These are phyloP conservation scores for Lophius americanus DNA, from an alignment of 2,797 vertebrate genomes.

Conservation along the genomic window DNA sequence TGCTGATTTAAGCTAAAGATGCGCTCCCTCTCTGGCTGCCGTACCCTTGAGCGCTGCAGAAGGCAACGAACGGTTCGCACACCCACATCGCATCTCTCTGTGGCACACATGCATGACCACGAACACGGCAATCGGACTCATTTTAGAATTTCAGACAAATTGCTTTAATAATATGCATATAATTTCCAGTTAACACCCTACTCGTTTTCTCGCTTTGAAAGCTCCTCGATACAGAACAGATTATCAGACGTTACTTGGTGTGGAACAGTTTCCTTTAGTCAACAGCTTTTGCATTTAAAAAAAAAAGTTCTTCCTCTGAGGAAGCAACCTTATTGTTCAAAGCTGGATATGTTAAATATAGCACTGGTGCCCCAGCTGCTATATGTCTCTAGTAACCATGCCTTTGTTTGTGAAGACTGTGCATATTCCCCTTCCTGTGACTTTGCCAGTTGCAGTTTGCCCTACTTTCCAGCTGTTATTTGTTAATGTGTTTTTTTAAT, in stretches of 20 bases:
- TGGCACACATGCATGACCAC: conserved; percentile 22
- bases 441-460: conserved; percentile 50
- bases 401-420: conserved; percentile 50
- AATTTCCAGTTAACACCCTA: conserved; percentile 30
- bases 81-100: conserved; percentile 44
- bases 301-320: not conserved
- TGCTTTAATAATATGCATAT: conserved; percentile 7
- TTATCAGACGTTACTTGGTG: conserved; percentile 18
- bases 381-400: conserved; percentile 52
- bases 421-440: conserved; percentile 11
- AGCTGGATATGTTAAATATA: conserved; percentile 59
- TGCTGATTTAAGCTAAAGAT: conserved; percentile 43
- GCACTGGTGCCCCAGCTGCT: conserved; percentile 51
- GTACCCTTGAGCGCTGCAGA: conserved; percentile 74
- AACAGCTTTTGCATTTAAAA: conserved; percentile 12
- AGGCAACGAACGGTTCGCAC: conserved; percentile 20
- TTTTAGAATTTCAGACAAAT: conserved; percentile 3
- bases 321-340: conserved; percentile 21
- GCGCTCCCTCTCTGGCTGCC: conserved; percentile 58
- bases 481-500: conserved; percentile 32
- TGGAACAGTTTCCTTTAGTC: conserved; percentile 23
- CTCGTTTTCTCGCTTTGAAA: conserved; percentile 60
- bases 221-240: conserved; percentile 30
- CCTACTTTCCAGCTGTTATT: conserved; percentile 52
- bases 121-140: not conserved